phyloP scores from a whole-genome alignment of 2,888 invertebrate genomes.

The Frankliniella intonsa region DNA sequence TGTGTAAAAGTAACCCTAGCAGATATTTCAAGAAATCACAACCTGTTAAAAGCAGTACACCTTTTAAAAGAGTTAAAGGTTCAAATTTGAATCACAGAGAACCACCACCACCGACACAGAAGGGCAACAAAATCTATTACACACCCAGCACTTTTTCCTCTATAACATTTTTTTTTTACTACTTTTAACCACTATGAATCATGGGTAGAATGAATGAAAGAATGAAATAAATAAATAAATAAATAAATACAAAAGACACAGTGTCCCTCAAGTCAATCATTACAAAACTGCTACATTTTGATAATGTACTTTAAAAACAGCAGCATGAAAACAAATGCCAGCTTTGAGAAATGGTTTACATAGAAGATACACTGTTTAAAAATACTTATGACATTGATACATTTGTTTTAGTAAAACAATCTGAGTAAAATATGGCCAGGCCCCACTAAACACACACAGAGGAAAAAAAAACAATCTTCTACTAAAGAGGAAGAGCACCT shows the following conservation, averaged over 20 bases:
- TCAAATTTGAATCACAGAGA: neutral
- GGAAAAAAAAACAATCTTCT: neutral
- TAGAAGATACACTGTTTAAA: neutral
- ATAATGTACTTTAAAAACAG: neutral
- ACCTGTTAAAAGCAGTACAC: neutral
- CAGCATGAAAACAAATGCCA: neutral
- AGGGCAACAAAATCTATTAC: neutral
- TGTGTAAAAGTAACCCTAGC: no score
- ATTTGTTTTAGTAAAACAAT: neutral
- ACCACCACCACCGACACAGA: neutral
- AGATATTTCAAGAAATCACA: neutral
- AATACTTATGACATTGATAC: no score
- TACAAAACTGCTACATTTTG: neutral
- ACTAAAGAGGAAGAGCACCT: neutral
- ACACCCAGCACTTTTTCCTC: neutral
- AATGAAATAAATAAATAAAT: constrained; percentile 7
- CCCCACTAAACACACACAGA: neutral
- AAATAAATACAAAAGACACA: neutral
- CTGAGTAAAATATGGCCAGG: neutral
- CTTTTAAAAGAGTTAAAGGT: neutral
- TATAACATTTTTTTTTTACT: neutral
- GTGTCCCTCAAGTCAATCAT: neutral
- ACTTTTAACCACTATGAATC: neutral
- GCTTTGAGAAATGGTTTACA: neutral
- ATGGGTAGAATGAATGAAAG: neutral